Evolutionary conservation across 2,113 vertebrate genomes (phyloP), one percentile per base, ranked within the genome.

Genomic region (Pygoscelis antarcticus): DNA sequence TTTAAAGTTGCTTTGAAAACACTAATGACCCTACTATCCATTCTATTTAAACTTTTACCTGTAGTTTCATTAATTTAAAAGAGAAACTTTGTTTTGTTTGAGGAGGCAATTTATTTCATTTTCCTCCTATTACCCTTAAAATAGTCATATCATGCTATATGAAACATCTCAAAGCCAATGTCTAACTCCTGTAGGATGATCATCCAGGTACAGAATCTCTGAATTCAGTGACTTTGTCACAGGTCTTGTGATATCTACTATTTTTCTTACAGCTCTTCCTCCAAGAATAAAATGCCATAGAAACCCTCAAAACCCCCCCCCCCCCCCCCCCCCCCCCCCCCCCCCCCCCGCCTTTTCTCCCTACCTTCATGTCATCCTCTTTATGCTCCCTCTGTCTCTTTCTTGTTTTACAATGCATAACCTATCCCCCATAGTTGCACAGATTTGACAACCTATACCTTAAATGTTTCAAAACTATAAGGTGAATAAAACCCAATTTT

Each of bases 331-430:
- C n/a, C n/a, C n/a, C n/a, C n/a, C n/a, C n/a, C n/a, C n/a, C n/a
- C 9, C 10, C 15, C 2, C 27, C 17, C 2, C 27, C 17, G 9
- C 11, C 1, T 36, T 34, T 36, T 19, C 23, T 46, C 7, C 8
- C 17, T 32, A 12, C 17, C 30, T 47, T 70, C 36, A 16, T 9
- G 16, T 76, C 16, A 69, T n/a, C 29, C 29, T 54, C 15, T 61
- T 75, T 60, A 47, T 40, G 9, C 18, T 44, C 10, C 46, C 10
- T 72, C n/a, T 18, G 3, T 36, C 26, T 61, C 22, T 40, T 79
- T 65, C 58, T 74, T 60, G 38, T 5, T 66, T 80, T 74, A 54
- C 6, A n/a, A 26, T 34, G 18, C 7, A 16, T 27, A 57, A 42
- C 17, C 11, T 71, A 49, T 32, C 16, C 15, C 6, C 44, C 32